Conservation (phyloP, 2,113 vertebrate species). For the Caranx melampygus region DNA sequence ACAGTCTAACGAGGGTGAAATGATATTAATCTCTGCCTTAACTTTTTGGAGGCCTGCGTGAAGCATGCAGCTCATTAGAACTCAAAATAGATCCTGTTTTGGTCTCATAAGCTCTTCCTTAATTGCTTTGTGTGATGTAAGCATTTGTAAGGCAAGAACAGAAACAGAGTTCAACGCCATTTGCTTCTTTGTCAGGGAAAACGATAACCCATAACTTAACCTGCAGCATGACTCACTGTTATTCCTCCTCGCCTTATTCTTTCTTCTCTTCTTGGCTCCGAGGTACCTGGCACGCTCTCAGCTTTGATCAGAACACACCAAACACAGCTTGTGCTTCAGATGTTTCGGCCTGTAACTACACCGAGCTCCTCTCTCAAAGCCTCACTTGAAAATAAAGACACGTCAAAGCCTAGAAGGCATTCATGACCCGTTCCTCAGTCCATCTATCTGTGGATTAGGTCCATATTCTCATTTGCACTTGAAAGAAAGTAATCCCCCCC, state of each 20-base stretch:
- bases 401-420: constrained; percentile 40
- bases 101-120: constrained; percentile 17
- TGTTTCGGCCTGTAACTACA: constrained; percentile 16
- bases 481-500: constrained; percentile 69
- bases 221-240: constrained; percentile 22
- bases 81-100: constrained; percentile 39
- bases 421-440: constrained; percentile 54
- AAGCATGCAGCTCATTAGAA: constrained; percentile 45
- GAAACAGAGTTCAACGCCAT: constrained; percentile 26
- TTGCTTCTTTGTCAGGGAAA: constrained; percentile 39
- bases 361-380: constrained; percentile 31
- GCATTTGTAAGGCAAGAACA: constrained; percentile 36
- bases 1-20: constrained; percentile 27
- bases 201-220: constrained; percentile 56
- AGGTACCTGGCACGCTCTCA: constrained; percentile 12
- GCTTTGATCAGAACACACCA: constrained; percentile 57
- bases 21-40: constrained; percentile 21
- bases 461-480: constrained; percentile 77
- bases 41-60: constrained; percentile 5
- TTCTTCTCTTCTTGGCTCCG: constrained; percentile 21
- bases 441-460: constrained; percentile 66
- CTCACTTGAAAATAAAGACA: constrained; percentile 39
- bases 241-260: constrained; percentile 11
- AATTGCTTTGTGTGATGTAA: constrained; percentile 59
- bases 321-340: constrained; percentile 35